These are phyloP conservation scores for Ectobius pallidus DNA, from an alignment of 2,888 invertebrate species.

Conservation along the genomic window DNA sequence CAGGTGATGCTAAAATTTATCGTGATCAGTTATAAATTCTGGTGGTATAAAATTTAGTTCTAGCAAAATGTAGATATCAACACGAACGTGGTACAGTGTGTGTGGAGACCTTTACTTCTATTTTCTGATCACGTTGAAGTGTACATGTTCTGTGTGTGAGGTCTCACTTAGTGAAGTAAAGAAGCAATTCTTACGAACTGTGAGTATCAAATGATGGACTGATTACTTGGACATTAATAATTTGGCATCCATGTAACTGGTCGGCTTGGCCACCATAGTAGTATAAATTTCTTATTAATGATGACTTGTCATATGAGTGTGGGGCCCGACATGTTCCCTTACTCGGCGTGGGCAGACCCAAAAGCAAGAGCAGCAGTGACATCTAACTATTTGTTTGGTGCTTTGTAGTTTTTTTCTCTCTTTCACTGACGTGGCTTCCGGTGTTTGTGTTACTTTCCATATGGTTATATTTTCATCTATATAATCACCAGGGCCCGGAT, in stretches of 20 bases:
- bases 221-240: conserved; percentile 20
- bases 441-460: too few relatives aligned
- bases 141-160: neutral
- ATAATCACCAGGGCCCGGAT: too few relatives aligned
- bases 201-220: conserved; percentile 6
- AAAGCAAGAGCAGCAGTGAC: too few relatives aligned
- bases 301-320: neutral
- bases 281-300: conserved; percentile 28
- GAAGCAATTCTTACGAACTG: neutral
- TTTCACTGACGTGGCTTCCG: too few relatives aligned
- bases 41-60: neutral
- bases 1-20: too few relatives aligned
- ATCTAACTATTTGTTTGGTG: too few relatives aligned
- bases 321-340: too few relatives aligned
- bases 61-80: neutral
- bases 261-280: conserved; percentile 1
- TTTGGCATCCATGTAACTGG: neutral
- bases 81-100: neutral
- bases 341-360: too few relatives aligned
- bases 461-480: too few relatives aligned
- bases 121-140: neutral
- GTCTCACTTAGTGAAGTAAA: neutral
- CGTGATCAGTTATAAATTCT: too few relatives aligned
- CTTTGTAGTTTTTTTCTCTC: too few relatives aligned
- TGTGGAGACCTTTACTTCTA: neutral